phyloP scores from a whole-genome alignment of 2,888 invertebrate genomes.

The Tuta absoluta region DNA sequence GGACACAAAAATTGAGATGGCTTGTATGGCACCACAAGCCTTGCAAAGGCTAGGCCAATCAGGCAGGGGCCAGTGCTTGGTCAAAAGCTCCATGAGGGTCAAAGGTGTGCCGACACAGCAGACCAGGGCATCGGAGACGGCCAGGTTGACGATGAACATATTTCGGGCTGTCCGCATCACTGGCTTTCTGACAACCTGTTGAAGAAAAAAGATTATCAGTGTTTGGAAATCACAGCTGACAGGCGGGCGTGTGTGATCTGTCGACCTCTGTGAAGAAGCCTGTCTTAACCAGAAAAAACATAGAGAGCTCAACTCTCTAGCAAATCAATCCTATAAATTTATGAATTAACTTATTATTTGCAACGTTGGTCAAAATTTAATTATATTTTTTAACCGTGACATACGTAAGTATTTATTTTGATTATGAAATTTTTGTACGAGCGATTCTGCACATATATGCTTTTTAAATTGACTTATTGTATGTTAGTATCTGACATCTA shows the following conservation, averaged over 20 bases:
- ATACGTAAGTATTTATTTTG: no score
- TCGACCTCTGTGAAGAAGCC: neutral
- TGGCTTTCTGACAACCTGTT: constrained; percentile 89
- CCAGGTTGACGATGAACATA: constrained; percentile 87
- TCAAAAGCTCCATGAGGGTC: constrained; percentile 83
- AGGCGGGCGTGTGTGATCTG: neutral
- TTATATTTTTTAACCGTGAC: no score
- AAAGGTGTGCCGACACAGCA: constrained; percentile 8
- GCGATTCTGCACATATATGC: no score
- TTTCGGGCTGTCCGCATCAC: constrained; percentile 96
- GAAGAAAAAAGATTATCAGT: constrained; percentile 34
- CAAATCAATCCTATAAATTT: no score
- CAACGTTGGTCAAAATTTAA: no score
- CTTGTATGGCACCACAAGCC: constrained; percentile 92
- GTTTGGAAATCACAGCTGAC: neutral
- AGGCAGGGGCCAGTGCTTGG: constrained; percentile 93
- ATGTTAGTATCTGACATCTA: no score
- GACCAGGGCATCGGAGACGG: constrained; percentile 24
- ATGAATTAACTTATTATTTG: no score
- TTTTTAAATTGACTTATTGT: no score
- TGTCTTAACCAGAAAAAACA: no score
- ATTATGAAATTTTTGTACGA: no score
- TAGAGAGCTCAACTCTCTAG: no score
- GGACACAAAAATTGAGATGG: constrained; percentile 90
- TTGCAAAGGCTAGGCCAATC: constrained; percentile 90